phyloP scores from a whole-genome alignment of 64 coral and sea anemone genomes.

The Cladopsammia gracilis region DNA sequence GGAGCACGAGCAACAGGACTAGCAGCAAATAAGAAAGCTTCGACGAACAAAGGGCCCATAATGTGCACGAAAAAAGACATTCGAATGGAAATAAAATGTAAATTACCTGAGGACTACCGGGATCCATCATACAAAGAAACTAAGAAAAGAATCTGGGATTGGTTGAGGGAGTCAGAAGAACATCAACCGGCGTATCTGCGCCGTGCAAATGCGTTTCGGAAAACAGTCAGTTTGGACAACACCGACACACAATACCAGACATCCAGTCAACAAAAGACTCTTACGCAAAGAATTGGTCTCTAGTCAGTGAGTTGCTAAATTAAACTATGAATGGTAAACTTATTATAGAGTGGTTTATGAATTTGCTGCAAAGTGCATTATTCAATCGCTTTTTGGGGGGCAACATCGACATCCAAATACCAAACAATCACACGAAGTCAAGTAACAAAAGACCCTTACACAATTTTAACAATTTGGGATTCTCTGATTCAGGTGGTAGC shows the following conservation, averaged over 20 bases:
- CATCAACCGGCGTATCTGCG: conserved; percentile 43
- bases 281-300: not conserved
- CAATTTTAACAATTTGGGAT: too few species aligned
- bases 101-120: conserved; percentile 66
- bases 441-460: too few species aligned
- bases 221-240: not conserved
- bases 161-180: conserved; percentile 52
- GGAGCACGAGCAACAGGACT: not conserved
- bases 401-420: too few species aligned
- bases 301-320: not conserved
- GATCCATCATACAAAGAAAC: conserved; percentile 66
- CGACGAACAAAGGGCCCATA: not conserved
- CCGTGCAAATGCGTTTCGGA: not conserved
- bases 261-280: not conserved
- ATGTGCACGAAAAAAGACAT: conserved; percentile 44
- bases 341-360: too few species aligned
- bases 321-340: too few species aligned
- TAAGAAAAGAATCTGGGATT: conserved; percentile 67
- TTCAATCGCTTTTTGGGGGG: too few species aligned
- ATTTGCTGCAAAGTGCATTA: too few species aligned
- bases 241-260: not conserved
- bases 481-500: too few species aligned
- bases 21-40: not conserved
- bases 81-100: conserved; percentile 61
- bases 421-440: too few species aligned